Base-by-base conservation (phyloP, 2,113 vertebrate genomes). In the Menura novaehollandiae region DNA sequence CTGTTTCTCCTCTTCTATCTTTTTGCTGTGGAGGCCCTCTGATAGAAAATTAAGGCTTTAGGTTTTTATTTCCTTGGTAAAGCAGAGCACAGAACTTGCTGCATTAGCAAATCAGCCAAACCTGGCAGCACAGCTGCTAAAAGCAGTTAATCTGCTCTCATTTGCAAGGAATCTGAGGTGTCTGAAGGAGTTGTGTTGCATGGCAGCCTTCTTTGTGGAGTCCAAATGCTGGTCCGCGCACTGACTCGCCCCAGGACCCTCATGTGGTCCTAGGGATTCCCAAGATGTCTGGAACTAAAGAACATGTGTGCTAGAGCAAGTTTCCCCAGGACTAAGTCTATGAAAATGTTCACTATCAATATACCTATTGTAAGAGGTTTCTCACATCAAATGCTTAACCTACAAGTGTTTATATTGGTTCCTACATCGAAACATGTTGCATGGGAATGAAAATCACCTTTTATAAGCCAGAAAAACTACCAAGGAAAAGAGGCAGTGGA, bases 1-100 rank as follows among this genome's bases (percentile, higher is more conserved):
- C 79, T 88, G 18, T 78, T 96, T 95, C 83, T 93, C 15, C 68
- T 72, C 44, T 67, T 91, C 84, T 95, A 52, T 90, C 92, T 92
- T 92, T 89, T 89, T 75, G 75, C 68, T 90, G 30, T 32, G 13
- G 52, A 89, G 44, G 44, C 41, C 37, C 64, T 84, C 49, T 64
- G 47, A 41, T 72, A 77, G 79, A 89, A 90, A 91, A 87, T 56
- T 33, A 75, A 86, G 20, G n/a, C 33, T 59, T 88, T 37, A 27
- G 6, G 1, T 32, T 63, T 62, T 79, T 47, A 58, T 75, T 91
- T 85, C 39, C 30, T 39, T 58, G 8, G 12, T 59, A 84, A 83
- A 84, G 44, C 24, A 59, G 15, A 68, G 28, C 26, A 64, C 24
- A 49, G 47, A 58, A 74, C 15, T 52, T 62, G 33, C 39, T 0